These are phyloP conservation scores for Dicaeum eximium DNA, from an alignment of 2,113 vertebrate genomes.

Conservation along the genomic window DNA sequence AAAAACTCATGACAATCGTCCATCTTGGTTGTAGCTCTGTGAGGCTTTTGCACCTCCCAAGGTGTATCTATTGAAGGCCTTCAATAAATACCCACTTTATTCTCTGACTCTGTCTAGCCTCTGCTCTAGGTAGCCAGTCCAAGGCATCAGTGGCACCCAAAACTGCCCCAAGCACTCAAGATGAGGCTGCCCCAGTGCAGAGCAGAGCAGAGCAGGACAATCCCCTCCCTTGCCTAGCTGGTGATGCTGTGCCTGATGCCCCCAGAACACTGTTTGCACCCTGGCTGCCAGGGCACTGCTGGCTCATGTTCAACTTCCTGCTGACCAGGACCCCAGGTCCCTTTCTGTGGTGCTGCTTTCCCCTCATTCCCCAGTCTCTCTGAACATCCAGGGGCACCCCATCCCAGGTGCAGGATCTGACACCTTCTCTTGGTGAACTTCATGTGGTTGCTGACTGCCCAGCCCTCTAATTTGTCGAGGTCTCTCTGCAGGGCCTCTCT, in stretches of 20 bases:
- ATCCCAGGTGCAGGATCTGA: neutral
- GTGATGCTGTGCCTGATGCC: neutral
- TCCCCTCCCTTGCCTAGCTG: neutral
- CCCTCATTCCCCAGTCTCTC: neutral
- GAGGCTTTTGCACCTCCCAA: neutral
- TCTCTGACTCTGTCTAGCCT: neutral
- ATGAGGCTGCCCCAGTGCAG: neutral
- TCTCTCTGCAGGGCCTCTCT: neutral
- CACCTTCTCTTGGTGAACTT: neutral
- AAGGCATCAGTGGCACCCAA: neutral
- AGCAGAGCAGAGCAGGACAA: neutral
- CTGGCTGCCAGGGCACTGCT: neutral
- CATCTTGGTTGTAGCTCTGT: neutral
- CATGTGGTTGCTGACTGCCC: neutral
- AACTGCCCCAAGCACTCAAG: accelerated
- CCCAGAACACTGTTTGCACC: neutral
- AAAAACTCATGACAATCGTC: neutral
- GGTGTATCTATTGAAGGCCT: neutral
- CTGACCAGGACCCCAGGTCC: neutral
- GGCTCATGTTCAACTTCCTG: accelerated
- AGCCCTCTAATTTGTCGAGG: accelerated
- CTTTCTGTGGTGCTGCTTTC: neutral
- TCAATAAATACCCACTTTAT: neutral
- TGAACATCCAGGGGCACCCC: no score
- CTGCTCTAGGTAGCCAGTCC: neutral